These are phyloP conservation scores for Steinernema feltiae DNA, from an alignment of 1,140 invertebrate genomes.

Conservation along the genomic window DNA sequence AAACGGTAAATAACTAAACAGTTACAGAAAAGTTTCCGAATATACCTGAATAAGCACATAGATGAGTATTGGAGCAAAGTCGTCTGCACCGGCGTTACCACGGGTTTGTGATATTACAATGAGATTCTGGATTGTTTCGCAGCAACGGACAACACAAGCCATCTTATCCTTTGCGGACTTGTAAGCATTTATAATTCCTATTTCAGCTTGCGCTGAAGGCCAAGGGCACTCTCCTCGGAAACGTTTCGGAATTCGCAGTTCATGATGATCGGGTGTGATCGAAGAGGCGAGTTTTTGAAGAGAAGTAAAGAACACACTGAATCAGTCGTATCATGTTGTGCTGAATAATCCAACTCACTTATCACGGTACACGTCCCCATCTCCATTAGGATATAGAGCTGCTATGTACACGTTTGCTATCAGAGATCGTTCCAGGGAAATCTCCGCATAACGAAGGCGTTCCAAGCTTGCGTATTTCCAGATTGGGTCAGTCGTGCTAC, in stretches of 20 bases:
- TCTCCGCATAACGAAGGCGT: neutral
- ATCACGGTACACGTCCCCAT: neutral
- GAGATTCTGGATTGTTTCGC: constrained; percentile 80
- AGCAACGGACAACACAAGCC: constrained; percentile 76
- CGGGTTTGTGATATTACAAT: constrained; percentile 65
- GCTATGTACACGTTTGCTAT: constrained; percentile 6
- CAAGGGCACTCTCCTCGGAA: constrained; percentile 83
- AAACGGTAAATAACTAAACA: constrained; percentile 16
- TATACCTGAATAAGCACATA: constrained; percentile 81
- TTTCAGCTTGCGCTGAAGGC: constrained; percentile 88
- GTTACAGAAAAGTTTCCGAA: constrained; percentile 1
- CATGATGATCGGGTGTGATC: constrained; percentile 43
- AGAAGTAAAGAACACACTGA: constrained; percentile 47
- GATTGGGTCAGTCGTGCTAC: neutral
- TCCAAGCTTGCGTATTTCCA: neutral
- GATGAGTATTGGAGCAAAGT: constrained; percentile 89
- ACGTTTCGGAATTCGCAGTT: constrained; percentile 48
- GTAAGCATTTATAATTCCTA: constrained; percentile 84
- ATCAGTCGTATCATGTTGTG: neutral
- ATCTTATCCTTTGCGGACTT: constrained; percentile 89
- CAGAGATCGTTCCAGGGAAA: neutral
- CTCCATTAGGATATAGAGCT: neutral
- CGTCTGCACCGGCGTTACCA: constrained; percentile 87
- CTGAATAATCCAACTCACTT: neutral
- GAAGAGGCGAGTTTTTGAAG: constrained; percentile 31